Evolutionary conservation across 30 jellyfish, hydroid and myxozoan genomes (phyloP).

Genomic region (Aurelia aurita): DNA sequence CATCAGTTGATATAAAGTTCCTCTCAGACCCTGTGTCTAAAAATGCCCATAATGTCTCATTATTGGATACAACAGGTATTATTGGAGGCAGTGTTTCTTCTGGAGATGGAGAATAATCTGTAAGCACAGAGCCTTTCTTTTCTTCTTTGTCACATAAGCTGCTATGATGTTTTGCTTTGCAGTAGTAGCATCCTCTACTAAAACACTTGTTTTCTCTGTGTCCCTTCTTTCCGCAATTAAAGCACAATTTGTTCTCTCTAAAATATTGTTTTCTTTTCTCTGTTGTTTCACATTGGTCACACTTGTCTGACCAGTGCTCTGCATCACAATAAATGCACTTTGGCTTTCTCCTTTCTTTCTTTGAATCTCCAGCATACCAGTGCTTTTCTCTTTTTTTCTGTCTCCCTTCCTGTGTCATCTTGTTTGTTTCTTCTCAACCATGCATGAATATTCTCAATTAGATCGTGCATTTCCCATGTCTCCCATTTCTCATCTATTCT

Average conservation of each 20-base stretch:
- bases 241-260: conserved; percentile 30
- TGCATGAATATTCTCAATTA: conserved; percentile 16
- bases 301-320: conserved; percentile 46
- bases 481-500: too few species aligned
- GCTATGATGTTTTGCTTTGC: conserved; percentile 28
- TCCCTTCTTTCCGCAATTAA: conserved; percentile 12
- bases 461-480: conserved; percentile 27
- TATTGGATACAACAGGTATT: background rate
- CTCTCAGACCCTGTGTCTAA: too few species aligned
- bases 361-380: conserved; percentile 43
- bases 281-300: background rate
- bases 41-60: too few species aligned
- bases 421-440: conserved; percentile 34
- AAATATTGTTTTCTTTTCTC: conserved; percentile 24
- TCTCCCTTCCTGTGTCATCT: conserved; percentile 7
- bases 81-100: background rate
- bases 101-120: background rate
- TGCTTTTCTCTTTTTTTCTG: conserved; percentile 21
- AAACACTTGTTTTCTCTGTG: conserved; percentile 14
- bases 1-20: conserved; percentile 4
- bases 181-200: conserved; percentile 9
- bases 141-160: conserved; percentile 27
- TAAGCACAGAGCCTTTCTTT: background rate
- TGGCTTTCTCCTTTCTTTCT: conserved; percentile 15
- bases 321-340: conserved; percentile 36